Conservation (phyloP, 64 coral and sea anemone genomes). For the Cladopsammia gracilis region DNA sequence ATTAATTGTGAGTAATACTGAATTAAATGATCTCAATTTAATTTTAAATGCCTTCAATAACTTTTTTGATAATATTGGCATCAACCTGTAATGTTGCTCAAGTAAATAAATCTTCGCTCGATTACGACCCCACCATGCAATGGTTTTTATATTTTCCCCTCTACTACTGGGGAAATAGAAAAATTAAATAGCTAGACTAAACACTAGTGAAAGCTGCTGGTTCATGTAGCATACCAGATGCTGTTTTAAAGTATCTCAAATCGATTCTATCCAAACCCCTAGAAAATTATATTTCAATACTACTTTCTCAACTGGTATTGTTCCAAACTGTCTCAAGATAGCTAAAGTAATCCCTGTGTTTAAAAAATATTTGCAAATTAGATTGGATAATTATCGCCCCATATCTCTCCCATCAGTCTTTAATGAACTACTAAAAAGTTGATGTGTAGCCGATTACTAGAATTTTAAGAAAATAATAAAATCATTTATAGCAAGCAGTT, state of each 20-base stretch:
- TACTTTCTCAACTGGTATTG: slow-evolving; percentile 11
- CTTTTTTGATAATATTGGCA: no score
- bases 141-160: not conserved
- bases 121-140: no score
- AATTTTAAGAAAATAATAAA: not conserved
- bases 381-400: slow-evolving; percentile 4
- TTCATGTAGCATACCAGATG: not conserved
- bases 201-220: not conserved
- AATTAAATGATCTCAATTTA: no score
- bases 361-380: not conserved
- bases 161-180: slow-evolving; percentile 6
- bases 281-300: not conserved
- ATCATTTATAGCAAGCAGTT: not conserved
- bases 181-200: not conserved
- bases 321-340: not conserved
- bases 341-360: slow-evolving; percentile 24
- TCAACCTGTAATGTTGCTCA: no score
- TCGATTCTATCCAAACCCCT: not conserved
- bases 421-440: not conserved
- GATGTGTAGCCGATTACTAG: not conserved
- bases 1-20: no score
- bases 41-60: no score
- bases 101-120: no score
- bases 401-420: not conserved
- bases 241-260: not conserved